These are phyloP conservation scores for Watsonalla binaria DNA, from an alignment of 2,888 invertebrate species.

Conservation along the genomic window DNA sequence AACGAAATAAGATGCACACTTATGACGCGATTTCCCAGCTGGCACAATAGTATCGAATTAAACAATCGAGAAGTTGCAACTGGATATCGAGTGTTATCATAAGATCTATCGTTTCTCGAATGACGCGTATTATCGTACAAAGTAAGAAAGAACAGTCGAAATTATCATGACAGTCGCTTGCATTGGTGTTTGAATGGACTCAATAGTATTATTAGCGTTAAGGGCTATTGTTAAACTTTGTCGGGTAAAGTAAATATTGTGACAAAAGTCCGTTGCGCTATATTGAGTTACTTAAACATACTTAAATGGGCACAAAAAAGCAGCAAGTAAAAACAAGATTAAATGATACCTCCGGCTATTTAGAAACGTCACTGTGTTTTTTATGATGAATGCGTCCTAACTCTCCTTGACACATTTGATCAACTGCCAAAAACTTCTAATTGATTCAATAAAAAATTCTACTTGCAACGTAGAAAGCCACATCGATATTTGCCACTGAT, in stretches of 20 bases:
- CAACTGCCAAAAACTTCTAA: slow-evolving; percentile 38
- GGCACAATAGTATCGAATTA: slow-evolving; percentile 30
- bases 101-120: slow-evolving; percentile 50
- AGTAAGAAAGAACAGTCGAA: slow-evolving; percentile 44
- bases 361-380: slow-evolving; percentile 5
- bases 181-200: slow-evolving; percentile 43
- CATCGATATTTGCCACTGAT: slow-evolving; percentile 17
- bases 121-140: slow-evolving; percentile 44
- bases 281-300: slow-evolving; percentile 64
- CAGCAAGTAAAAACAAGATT: slow-evolving; percentile 20
- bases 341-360: slow-evolving; percentile 12
- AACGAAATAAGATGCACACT: not conserved
- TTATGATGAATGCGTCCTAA: slow-evolving; percentile 9
- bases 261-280: slow-evolving; percentile 70
- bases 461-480: slow-evolving; percentile 28
- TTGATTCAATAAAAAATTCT: slow-evolving; percentile 16
- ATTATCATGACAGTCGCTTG: slow-evolving; percentile 69
- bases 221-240: slow-evolving; percentile 54
- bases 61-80: slow-evolving; percentile 37
- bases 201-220: slow-evolving; percentile 67
- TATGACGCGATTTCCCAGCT: slow-evolving; percentile 15
- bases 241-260: slow-evolving; percentile 72
- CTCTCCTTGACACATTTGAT: slow-evolving; percentile 31
- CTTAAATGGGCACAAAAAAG: slow-evolving; percentile 36
- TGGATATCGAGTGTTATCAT: slow-evolving; percentile 60